phyloP scores from a whole-genome alignment of 2,113 vertebrate species.

The Pedionomus torquatus region DNA sequence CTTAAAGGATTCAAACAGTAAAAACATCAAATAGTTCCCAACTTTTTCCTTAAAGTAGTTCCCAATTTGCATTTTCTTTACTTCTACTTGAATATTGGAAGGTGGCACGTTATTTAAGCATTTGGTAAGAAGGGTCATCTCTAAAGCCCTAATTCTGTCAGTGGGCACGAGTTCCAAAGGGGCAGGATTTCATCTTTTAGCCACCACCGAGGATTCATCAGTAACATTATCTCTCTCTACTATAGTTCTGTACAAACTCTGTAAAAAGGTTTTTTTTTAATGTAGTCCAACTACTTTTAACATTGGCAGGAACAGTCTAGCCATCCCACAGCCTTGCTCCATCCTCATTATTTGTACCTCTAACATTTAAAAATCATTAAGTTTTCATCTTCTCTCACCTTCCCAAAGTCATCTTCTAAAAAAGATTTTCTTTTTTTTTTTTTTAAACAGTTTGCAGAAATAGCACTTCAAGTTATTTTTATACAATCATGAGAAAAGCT shows the following conservation, averaged over 20 bases:
- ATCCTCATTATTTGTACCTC: background rate
- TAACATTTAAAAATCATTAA: background rate
- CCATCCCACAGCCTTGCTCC: background rate
- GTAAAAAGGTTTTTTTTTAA: background rate
- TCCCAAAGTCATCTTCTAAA: background rate
- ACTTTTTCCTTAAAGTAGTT: background rate
- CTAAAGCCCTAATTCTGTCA: background rate
- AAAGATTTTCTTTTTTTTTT: background rate
- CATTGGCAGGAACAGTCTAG: background rate
- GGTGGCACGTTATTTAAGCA: background rate
- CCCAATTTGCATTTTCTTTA: background rate
- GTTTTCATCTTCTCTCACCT: background rate
- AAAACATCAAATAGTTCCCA: background rate
- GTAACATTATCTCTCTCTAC: background rate
- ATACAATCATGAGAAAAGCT: background rate
- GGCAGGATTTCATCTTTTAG: background rate
- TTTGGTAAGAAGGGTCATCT: background rate
- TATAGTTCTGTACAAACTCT: background rate
- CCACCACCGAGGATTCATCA: background rate
- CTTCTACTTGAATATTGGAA: background rate
- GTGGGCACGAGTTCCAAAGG: background rate
- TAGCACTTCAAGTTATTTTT: slow-evolving; percentile 20
- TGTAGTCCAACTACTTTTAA: background rate
- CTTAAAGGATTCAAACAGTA: background rate
- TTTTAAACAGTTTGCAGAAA: background rate